These are phyloP conservation scores for Anodontia alba DNA, from an alignment of 2,888 invertebrate species.

Conservation along the genomic window DNA sequence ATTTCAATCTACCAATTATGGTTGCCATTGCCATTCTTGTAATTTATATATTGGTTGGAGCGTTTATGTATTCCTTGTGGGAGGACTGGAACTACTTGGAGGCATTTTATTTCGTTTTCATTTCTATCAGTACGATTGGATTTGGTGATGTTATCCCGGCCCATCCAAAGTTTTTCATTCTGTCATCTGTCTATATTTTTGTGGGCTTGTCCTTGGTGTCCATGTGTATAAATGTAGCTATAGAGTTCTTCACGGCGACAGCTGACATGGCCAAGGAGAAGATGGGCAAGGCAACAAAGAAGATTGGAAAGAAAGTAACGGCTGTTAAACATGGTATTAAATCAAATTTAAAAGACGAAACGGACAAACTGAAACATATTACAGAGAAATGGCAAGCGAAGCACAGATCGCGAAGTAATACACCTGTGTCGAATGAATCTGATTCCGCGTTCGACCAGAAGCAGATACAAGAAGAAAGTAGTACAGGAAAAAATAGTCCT, in stretches of 20 bases:
- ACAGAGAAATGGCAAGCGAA: background rate
- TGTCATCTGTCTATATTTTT: conserved; percentile 95
- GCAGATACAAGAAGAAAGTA: background rate
- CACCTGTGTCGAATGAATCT: background rate
- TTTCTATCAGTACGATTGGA: conserved; percentile 88
- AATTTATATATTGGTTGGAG: conserved; percentile 94
- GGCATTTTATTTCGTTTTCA: conserved; percentile 97
- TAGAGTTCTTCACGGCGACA: conserved; percentile 75
- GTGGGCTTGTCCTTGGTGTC: conserved; percentile 98
- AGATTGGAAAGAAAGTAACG: conserved; percentile 57
- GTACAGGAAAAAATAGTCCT: background rate
- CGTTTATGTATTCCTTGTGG: conserved; percentile 88
- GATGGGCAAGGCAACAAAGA: conserved; percentile 64
- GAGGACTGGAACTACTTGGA: conserved; percentile 95
- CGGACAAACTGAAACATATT: conserved; percentile 32
- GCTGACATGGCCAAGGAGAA: conserved; percentile 72
- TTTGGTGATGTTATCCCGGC: conserved; percentile 96
- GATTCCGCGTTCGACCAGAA: background rate
- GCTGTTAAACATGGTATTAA: conserved; percentile 54
- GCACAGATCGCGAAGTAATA: background rate
- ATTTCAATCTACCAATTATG: conserved; percentile 97
- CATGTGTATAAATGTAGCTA: conserved; percentile 98
- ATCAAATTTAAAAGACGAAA: conserved; percentile 57
- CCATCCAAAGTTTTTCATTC: conserved; percentile 95
- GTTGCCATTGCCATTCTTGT: conserved; percentile 93